phyloP scores from a whole-genome alignment of 2,797 vertebrate species.

The Simalia tracyae region DNA sequence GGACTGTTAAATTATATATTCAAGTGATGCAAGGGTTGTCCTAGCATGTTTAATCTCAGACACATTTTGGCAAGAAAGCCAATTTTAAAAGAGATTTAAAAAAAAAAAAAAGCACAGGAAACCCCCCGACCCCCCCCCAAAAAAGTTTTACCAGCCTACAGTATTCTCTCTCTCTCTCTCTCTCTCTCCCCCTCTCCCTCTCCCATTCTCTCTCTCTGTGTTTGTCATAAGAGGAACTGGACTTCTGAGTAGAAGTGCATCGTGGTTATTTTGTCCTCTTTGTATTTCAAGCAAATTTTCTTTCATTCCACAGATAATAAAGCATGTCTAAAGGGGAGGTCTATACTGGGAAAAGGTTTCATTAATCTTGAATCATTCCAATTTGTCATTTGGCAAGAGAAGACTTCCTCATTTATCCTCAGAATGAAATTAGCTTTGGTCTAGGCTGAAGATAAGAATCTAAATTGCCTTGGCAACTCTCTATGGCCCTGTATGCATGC shows the following conservation, averaged over 20 bases:
- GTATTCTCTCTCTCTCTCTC: background rate
- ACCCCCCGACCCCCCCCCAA: background rate
- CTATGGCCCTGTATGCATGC: conserved; percentile 67
- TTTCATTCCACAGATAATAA: conserved; percentile 59
- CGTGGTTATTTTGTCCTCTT: conserved; percentile 59
- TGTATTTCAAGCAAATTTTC: conserved; percentile 62
- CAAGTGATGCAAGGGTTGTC: background rate
- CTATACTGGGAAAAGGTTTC: conserved; percentile 70
- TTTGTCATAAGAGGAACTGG: conserved; percentile 47
- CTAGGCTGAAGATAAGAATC: conserved; percentile 71
- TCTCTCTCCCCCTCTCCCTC: too few relatives aligned
- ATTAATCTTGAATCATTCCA: conserved; percentile 80
- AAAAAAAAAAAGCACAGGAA: background rate
- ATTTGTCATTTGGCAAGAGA: conserved; percentile 78
- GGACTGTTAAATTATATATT: background rate
- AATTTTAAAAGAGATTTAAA: background rate
- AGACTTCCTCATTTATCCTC: conserved; percentile 78
- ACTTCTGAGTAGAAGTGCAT: conserved; percentile 53
- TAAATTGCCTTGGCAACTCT: conserved; percentile 78
- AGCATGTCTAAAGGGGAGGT: conserved; percentile 61
- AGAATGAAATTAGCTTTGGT: conserved; percentile 78
- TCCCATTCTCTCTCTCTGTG: background rate
- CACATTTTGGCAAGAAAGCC: background rate
- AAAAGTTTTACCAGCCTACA: conserved; percentile 40
- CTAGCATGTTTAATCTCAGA: background rate